Conservation (phyloP, 92 coral and sea anemone genomes). For the Epizoanthus illoricatus region DNA sequence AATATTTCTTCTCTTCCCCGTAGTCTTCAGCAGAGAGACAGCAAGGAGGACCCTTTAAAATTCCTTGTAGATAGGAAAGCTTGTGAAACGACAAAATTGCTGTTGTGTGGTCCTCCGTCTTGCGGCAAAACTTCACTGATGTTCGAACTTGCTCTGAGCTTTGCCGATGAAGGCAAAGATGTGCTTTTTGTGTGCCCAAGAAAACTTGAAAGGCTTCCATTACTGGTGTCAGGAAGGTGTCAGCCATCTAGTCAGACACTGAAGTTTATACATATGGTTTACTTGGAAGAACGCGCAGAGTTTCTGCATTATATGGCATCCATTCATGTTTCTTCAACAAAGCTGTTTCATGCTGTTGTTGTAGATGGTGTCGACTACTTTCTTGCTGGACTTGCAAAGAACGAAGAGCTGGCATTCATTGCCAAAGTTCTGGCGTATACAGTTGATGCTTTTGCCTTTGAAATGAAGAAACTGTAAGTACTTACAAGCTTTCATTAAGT, state of each 20-base stretch:
- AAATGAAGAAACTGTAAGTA: slow-evolving; percentile 66
- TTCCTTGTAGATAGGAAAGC: slow-evolving; percentile 41
- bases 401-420: slow-evolving; percentile 72
- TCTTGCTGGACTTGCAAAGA: slow-evolving; percentile 56
- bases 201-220: slow-evolving; percentile 67
- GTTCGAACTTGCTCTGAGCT: slow-evolving; percentile 81
- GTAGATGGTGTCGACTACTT: slow-evolving; percentile 78
- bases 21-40: neutral
- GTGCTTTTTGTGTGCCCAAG: slow-evolving; percentile 80
- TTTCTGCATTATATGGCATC: slow-evolving; percentile 71
- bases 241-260: slow-evolving; percentile 63
- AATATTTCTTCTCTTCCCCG: slow-evolving; percentile 17
- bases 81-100: slow-evolving; percentile 40
- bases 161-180: slow-evolving; percentile 77
- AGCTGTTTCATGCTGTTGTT: slow-evolving; percentile 51
- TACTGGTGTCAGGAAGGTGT: slow-evolving; percentile 63
- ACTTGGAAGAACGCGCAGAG: slow-evolving; percentile 68
- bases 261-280: slow-evolving; percentile 77
- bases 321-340: slow-evolving; percentile 52
- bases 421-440: slow-evolving; percentile 85
- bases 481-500: neutral
- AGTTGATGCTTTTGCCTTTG: slow-evolving; percentile 75
- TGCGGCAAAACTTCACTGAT: slow-evolving; percentile 87
- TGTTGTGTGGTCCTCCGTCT: slow-evolving; percentile 67
- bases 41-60: slow-evolving; percentile 12